Evolutionary conservation across 1,140 invertebrate species (phyloP).

Genomic region (Drosophila hydei): DNA sequence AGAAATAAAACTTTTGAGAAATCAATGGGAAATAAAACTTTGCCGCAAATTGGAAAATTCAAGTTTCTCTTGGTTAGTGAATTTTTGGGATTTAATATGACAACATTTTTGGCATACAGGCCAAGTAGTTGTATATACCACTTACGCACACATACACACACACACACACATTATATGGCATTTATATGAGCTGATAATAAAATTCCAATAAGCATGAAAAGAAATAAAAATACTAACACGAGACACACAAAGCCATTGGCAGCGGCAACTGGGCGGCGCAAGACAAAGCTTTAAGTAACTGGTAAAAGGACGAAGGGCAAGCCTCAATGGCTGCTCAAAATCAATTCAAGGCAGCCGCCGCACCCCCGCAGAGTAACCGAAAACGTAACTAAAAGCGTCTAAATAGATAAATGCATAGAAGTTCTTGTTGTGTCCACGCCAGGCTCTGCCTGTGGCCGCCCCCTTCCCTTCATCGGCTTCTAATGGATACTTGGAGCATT

Average conservation of each 20-base stretch:
- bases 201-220: slow-evolving; percentile 77
- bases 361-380: slow-evolving; percentile 38
- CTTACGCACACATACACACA: not conserved
- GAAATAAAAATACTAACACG: slow-evolving; percentile 76
- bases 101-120: slow-evolving; percentile 24
- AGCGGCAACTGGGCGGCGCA: slow-evolving; percentile 26
- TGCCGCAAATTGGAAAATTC: too few relatives aligned
- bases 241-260: slow-evolving; percentile 52
- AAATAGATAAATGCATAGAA: slow-evolving; percentile 71
- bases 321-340: slow-evolving; percentile 38
- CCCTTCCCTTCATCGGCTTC: slow-evolving; percentile 30
- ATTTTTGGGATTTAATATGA: slow-evolving; percentile 8
- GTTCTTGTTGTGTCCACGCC: slow-evolving; percentile 25
- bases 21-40: too few relatives aligned
- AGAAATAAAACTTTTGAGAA: too few relatives aligned
- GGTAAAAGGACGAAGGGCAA: slow-evolving; percentile 26
- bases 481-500: slow-evolving; percentile 69
- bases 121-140: not conserved
- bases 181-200: slow-evolving; percentile 81
- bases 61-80: not conserved
- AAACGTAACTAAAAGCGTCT: slow-evolving; percentile 75
- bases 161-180: slow-evolving; percentile 63
- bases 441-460: not conserved
- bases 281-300: slow-evolving; percentile 26
- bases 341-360: slow-evolving; percentile 70